Conservation (phyloP, 2,113 vertebrate species). For the Cranoglanis bouderius region DNA sequence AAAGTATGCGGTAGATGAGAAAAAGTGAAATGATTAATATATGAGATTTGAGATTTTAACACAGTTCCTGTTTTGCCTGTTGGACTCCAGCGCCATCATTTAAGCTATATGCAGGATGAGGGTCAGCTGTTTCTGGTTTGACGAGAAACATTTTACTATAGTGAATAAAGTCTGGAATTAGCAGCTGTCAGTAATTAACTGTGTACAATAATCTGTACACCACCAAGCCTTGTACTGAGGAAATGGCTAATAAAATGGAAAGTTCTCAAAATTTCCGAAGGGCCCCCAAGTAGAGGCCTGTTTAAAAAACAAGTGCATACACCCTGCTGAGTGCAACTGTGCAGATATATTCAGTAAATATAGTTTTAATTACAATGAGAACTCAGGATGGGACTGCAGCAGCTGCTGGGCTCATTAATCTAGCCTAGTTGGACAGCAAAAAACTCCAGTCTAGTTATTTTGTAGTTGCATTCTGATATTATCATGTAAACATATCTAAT, state of each 20-base stretch:
- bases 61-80: neutral
- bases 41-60: neutral
- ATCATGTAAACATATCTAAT: neutral
- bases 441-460: constrained; percentile 21
- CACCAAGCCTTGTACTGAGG: constrained; percentile 1
- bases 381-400: constrained; percentile 41
- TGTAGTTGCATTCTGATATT: neutral
- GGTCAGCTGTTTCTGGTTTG: constrained; percentile 61
- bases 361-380: constrained; percentile 47
- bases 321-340: constrained; percentile 27
- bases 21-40: constrained; percentile 23
- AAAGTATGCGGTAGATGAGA: neutral
- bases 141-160: constrained; percentile 61
- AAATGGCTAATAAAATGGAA: constrained; percentile 28
- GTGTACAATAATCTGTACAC: constrained; percentile 24
- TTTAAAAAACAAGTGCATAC: constrained; percentile 33
- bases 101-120: constrained; percentile 55
- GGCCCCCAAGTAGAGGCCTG: constrained; percentile 17
- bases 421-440: constrained; percentile 35
- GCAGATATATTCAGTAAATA: constrained; percentile 49
- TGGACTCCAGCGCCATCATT: constrained; percentile 25
- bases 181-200: constrained; percentile 62
- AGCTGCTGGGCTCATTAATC: constrained; percentile 50
- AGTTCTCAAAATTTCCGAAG: constrained; percentile 26
- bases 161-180: constrained; percentile 59